Evolutionary conservation across 2,888 invertebrate genomes (phyloP).

Genomic region (Epicampocera succincta): DNA sequence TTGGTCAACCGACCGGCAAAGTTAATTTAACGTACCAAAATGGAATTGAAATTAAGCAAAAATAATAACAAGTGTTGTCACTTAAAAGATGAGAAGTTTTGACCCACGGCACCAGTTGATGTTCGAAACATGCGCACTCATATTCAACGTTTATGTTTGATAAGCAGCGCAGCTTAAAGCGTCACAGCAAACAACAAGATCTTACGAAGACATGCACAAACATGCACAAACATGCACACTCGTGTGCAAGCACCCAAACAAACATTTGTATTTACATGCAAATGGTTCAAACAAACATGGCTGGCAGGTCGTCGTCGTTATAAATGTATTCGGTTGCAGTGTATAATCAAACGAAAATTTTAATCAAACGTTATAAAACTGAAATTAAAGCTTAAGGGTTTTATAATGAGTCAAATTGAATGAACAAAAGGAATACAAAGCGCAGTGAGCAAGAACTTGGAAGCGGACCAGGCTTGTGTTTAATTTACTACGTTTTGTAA

Average conservation of each 20-base stretch:
- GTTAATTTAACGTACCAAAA: slow-evolving; percentile 31
- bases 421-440: background rate
- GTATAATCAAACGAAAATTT: slow-evolving; percentile 64
- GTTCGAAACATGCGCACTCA: slow-evolving; percentile 30
- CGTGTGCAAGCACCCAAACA: too few species aligned
- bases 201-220: background rate
- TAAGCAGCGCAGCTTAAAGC: slow-evolving; percentile 57
- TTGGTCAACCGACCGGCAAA: slow-evolving; percentile 14
- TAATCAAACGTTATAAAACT: slow-evolving; percentile 68
- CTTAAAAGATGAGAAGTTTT: slow-evolving; percentile 61
- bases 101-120: slow-evolving; percentile 24
- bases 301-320: background rate
- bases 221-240: slow-evolving; percentile 2
- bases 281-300: slow-evolving; percentile 16
- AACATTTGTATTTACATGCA: background rate
- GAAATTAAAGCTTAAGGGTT: slow-evolving; percentile 64
- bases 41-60: slow-evolving; percentile 55
- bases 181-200: slow-evolving; percentile 26
- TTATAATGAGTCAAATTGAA: slow-evolving; percentile 53
- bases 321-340: slow-evolving; percentile 13
- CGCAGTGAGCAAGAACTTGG: slow-evolving; percentile 7
- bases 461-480: slow-evolving; percentile 5
- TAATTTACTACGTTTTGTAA: slow-evolving; percentile 13
- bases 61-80: slow-evolving; percentile 68
- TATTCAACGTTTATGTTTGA: slow-evolving; percentile 2